phyloP scores from a whole-genome alignment of 1,140 invertebrate genomes.

The Parapsyche elsis region DNA sequence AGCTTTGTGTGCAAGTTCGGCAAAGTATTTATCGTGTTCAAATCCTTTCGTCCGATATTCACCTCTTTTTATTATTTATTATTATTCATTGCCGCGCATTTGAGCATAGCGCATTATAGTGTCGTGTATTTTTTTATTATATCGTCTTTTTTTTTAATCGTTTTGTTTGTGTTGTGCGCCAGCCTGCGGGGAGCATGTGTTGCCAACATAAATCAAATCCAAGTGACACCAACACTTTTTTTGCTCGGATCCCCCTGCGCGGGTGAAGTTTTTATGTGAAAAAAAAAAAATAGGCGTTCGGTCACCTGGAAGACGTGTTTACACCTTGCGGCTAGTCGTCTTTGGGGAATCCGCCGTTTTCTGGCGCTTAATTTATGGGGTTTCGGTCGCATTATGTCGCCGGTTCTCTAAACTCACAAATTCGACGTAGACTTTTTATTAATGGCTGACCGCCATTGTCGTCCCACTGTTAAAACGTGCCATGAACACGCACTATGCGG shows the following conservation, averaged over 20 bases:
- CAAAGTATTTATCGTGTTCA: too few species aligned
- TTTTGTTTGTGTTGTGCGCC: neutral
- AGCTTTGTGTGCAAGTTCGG: too few species aligned
- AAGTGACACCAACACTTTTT: slow-evolving; percentile 46
- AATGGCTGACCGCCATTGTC: neutral
- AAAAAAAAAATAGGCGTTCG: slow-evolving; percentile 31
- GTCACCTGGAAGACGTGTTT: slow-evolving; percentile 48
- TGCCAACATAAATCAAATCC: slow-evolving; percentile 47
- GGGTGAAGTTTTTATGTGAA: neutral
- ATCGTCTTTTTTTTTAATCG: too few species aligned
- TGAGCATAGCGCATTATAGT: too few species aligned
- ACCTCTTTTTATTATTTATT: too few species aligned
- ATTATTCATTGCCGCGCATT: too few species aligned
- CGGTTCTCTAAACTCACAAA: slow-evolving; percentile 14
- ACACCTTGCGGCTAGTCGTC: slow-evolving; percentile 43
- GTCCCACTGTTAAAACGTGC: neutral
- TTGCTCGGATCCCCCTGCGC: neutral
- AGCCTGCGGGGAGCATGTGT: slow-evolving; percentile 46
- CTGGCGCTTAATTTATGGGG: slow-evolving; percentile 14
- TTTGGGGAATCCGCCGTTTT: slow-evolving; percentile 12
- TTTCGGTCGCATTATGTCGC: slow-evolving; percentile 27
- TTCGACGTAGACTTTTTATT: slow-evolving; percentile 26
- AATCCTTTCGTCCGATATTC: too few species aligned
- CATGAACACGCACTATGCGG: too few species aligned
- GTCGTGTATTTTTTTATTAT: too few species aligned